Base-by-base conservation (phyloP, 2,797 vertebrate species). In the Anas flavirostris region DNA sequence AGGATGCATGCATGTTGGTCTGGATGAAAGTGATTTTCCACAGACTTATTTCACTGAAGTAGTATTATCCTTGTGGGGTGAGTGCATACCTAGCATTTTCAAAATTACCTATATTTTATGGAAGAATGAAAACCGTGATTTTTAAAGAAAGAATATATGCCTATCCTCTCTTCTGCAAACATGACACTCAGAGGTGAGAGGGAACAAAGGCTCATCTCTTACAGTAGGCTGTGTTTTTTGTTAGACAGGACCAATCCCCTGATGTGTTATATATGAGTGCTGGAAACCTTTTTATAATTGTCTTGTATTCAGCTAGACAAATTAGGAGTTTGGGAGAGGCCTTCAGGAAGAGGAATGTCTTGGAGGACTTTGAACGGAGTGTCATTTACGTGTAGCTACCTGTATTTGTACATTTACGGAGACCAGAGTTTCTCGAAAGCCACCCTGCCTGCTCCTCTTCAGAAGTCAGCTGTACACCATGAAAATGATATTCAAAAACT, bases 21-120 rank as follows among this genome's bases (percentile, higher is more conserved):
- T 86, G 77, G 93, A 90, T 16, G 46, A 94, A 94, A 91, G 85
- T 52, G 55, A 79, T 94, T 96, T 95, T 95, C 94, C 86, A 82
- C 68, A 53, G 68, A 28, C 41, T 88, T 94, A 55, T 52, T 96
- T 94, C 75, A 64, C 74, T 74, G 35, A 79, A 70, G 59, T 84
- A 93, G 76, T 63, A 59, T 29, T 86, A 73, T 73, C 35, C 29
- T 88, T 43, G 28, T 33, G 52, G 63, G 86, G 35, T 35, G n/a
- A 84, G 19, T 64, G 76, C 62, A 43, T 89, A 56, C 82, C 79
- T 96, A 77, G 16, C 50, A 62, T 93, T 88, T 91, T 92, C 63
- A 73, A 70, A 88, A 81, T 86, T 92, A 76, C 59, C 62, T 76
- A 0, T 75, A 23, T 79, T 80, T 14, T 26, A 48, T 12, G 22